Conservation (phyloP, 92 coral and sea anemone genomes). For the Pocillopora grandis region DNA sequence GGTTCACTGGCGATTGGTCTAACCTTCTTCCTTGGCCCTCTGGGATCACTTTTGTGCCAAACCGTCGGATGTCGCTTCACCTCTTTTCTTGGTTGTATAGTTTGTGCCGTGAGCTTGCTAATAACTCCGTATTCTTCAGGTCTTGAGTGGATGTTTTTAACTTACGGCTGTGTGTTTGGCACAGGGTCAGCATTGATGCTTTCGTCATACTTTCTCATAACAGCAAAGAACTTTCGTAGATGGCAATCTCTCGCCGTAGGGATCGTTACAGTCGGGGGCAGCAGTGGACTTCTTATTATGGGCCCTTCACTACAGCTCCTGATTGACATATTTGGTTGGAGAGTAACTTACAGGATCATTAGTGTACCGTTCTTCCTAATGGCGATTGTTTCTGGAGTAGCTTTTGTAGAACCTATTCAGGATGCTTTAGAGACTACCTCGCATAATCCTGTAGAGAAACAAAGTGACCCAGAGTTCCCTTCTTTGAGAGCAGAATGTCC, state of each 20-base stretch:
- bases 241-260: conserved; percentile 43
- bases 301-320: conserved; percentile 37
- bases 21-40: conserved; percentile 46
- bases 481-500: neutral
- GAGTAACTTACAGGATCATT: conserved; percentile 25
- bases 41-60: conserved; percentile 35
- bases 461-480: neutral
- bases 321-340: conserved; percentile 27
- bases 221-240: conserved; percentile 32
- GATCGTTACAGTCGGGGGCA: conserved; percentile 26
- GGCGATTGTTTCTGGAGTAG: neutral
- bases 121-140: conserved; percentile 46
- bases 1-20: conserved; percentile 55
- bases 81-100: conserved; percentile 50
- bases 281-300: conserved; percentile 27
- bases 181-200: conserved; percentile 37
- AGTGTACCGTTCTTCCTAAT: neutral
- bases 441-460: neutral
- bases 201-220: conserved; percentile 16
- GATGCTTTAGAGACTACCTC: neutral
- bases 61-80: conserved; percentile 43
- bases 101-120: conserved; percentile 47
- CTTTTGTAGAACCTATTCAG: neutral
- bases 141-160: conserved; percentile 42
- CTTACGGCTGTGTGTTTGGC: conserved; percentile 47